These are phyloP conservation scores for Glossophaga mutica DNA, from an alignment of 2,797 vertebrate genomes.

Conservation along the genomic window DNA sequence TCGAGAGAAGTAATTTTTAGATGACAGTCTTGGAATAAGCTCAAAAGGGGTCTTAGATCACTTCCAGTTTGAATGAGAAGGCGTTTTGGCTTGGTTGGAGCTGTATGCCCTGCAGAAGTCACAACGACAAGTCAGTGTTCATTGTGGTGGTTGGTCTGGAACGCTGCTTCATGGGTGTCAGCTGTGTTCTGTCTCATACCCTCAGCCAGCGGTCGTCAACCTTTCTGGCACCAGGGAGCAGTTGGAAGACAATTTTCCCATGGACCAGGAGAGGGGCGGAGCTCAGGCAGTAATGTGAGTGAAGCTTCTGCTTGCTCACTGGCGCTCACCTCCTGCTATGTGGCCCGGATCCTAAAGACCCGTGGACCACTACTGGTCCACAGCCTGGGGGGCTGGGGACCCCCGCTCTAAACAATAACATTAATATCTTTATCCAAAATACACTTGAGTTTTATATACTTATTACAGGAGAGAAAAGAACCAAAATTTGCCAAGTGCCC, in stretches of 20 bases:
- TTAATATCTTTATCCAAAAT: background rate
- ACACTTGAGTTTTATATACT: background rate
- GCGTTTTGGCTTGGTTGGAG: background rate
- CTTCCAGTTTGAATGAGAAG: background rate
- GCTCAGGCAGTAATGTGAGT: no score
- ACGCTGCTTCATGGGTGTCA: background rate
- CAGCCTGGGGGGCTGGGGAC: no score
- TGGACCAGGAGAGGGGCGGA: no score
- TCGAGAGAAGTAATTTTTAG: slow-evolving; percentile 18
- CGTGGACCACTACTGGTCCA: no score
- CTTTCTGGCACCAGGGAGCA: no score
- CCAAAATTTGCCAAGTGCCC: background rate
- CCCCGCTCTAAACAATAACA: background rate
- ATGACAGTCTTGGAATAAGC: background rate
- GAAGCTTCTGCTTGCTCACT: no score
- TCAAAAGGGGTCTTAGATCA: background rate
- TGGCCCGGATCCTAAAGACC: no score
- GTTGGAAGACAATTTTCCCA: no score
- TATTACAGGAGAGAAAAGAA: background rate
- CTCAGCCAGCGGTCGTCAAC: background rate
- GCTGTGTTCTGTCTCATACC: background rate
- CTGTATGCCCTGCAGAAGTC: background rate
- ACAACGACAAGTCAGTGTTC: background rate
- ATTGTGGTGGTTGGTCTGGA: background rate
- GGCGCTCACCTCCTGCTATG: no score